These are phyloP conservation scores for Scaptodrosophila latifasciaeformis DNA, from an alignment of 2,888 invertebrate species.

Conservation along the genomic window DNA sequence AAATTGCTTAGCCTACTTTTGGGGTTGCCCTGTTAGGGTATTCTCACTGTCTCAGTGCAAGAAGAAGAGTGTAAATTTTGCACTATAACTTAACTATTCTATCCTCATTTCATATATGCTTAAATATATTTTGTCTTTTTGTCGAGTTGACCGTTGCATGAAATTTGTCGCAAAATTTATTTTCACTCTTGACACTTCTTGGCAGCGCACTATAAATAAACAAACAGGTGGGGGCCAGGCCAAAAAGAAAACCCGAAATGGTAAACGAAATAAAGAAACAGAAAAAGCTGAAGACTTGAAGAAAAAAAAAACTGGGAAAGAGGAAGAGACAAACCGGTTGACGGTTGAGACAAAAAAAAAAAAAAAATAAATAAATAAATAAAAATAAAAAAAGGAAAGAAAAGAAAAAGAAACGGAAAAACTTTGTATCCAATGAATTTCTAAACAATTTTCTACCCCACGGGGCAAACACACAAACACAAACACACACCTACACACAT, in stretches of 20 bases:
- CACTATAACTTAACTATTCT: too few relatives aligned
- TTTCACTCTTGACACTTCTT: conserved; percentile 40
- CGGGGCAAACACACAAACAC: neutral
- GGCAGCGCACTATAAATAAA: conserved; percentile 39
- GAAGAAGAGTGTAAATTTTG: too few relatives aligned
- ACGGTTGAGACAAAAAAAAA: neutral
- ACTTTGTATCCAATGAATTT: conserved; percentile 53
- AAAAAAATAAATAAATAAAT: conserved; percentile 3
- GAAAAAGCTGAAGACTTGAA: neutral
- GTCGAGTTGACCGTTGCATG: conserved; percentile 38
- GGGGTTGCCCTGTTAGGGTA: too few relatives aligned
- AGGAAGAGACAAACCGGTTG: neutral
- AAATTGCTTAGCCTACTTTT: too few relatives aligned
- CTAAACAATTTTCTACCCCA: conserved; percentile 47
- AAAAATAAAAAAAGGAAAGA: conserved; percentile 4
- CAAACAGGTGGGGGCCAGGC: conserved; percentile 15
- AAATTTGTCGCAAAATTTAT: conserved; percentile 48
- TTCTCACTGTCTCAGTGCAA: conserved; percentile 5
- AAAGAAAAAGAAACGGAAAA: conserved; percentile 19
- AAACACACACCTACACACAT: conserved; percentile 1
- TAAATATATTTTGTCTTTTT: conserved; percentile 13
- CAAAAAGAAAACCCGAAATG: conserved; percentile 5
- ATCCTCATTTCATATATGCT: too few relatives aligned
- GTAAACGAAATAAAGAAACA: neutral
- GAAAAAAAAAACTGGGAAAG: conserved; percentile 5